Evolutionary conservation across 2,113 vertebrate genomes (phyloP).

Genomic region (Peucedramus taeniatus): DNA sequence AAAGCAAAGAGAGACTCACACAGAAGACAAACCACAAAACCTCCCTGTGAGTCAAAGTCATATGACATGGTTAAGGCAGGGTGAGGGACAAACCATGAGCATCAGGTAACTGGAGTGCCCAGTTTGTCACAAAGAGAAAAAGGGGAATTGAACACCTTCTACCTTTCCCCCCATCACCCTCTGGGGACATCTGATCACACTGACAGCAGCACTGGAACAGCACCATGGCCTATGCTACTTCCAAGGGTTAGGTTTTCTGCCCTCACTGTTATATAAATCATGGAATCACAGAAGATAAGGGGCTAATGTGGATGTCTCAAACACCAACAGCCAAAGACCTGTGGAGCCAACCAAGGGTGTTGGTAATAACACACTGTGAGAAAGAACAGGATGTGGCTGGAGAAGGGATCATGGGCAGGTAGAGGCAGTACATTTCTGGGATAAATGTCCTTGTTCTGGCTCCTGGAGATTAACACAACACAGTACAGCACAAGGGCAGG

Average conservation of each 20-base stretch:
- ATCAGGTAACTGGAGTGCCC: neutral
- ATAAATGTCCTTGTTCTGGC: neutral
- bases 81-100: rapidly evolving
- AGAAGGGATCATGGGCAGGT: neutral
- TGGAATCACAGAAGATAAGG: neutral
- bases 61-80: neutral
- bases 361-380: neutral
- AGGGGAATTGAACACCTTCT: neutral
- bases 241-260: neutral
- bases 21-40: neutral
- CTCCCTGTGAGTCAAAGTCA: neutral
- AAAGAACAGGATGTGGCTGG: neutral
- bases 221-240: rapidly evolving
- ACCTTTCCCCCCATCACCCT: neutral
- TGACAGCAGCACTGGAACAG: neutral
- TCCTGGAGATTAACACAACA: neutral
- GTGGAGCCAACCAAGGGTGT: neutral
- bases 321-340: neutral
- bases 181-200: neutral
- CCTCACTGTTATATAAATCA: neutral
- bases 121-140: neutral
- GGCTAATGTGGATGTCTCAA: neutral
- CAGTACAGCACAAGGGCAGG: neutral
- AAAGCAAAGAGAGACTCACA: neutral
- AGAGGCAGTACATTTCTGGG: neutral